Evolutionary conservation across 1,140 invertebrate genomes (phyloP), one percentile per base, ranked within the genome.

Genomic region (Papilio aristodemus): DNA sequence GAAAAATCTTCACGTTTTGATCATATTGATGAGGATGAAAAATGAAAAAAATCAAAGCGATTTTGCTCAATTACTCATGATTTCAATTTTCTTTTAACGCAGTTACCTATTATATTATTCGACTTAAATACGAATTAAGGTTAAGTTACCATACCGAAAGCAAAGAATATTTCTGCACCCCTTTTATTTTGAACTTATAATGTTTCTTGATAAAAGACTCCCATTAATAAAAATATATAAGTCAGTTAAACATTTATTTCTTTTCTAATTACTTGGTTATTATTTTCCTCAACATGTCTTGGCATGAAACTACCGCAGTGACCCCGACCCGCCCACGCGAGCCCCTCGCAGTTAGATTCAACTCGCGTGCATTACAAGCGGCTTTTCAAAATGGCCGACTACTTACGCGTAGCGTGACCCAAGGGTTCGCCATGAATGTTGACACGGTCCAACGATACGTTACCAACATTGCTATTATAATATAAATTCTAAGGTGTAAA

Each of bases 321-420:
- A 62, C 36, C 54, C 58, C 32, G n/a, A 6, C 32, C 32, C 59
- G 32, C 14, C 37, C 17, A 17, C 32, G 0, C 27, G 6, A 37
- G 14, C 17, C 10, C 36, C 17, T 13, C 4, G 22, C 17, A n/a
- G 36, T 62, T 62, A 62, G 36, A 62, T 50, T 9, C 10, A 32
- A 39, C 36, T 37, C 17, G 14, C 59, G 14, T 62, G 36, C 59
- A 62, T 60, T 60, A 60, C 59, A 39, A 62, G 38, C 62, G 62
- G 39, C 38, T 64, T 64, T 64, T 64, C 62, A 64, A 64, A 64
- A 64, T 64, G 62, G 62, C 62, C 38, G 62, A 64, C 62, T 43
- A 64, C 38, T 64, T 64, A 64, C 62, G 62, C 62, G 27, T 43
- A 27, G 38, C 37, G 22, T 43, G 39, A 64, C 62, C 62, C n/a